Conservation (phyloP, 2,888 invertebrate genomes). For the Sesamia inferens region DNA sequence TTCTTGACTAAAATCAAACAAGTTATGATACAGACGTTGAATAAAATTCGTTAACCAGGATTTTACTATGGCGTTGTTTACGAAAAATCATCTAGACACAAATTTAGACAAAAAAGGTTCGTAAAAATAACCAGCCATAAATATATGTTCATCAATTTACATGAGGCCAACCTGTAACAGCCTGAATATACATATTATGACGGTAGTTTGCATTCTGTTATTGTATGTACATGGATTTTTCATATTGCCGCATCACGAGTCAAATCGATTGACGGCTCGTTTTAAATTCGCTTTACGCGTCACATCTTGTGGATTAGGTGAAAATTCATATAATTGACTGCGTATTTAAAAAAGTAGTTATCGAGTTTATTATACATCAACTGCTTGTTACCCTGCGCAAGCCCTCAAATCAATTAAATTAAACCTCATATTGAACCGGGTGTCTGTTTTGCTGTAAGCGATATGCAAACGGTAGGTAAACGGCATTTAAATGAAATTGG, state of each 20-base stretch:
- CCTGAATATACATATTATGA: conserved; percentile 24
- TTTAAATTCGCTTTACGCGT: conserved; percentile 58
- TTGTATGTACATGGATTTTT: conserved; percentile 44
- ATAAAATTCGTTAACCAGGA: neutral
- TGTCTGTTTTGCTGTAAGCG: neutral
- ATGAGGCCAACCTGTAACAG: neutral
- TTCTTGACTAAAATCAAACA: neutral
- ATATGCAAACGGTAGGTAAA: neutral
- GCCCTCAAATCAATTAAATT: conserved; percentile 23
- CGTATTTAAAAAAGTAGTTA: too few relatives aligned
- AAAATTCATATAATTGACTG: conserved; percentile 8
- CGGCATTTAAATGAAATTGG: conserved; percentile 24
- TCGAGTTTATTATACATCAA: neutral
- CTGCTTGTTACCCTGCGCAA: neutral
- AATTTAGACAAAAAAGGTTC: conserved; percentile 1
- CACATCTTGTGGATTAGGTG: conserved; percentile 36
- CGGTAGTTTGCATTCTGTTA: conserved; percentile 18
- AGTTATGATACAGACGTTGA: neutral
- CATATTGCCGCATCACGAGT: conserved; percentile 54
- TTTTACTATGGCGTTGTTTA: too few relatives aligned
- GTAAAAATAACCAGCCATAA: neutral
- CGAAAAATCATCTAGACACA: neutral
- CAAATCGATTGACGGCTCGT: conserved; percentile 61
- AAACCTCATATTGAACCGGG: neutral
- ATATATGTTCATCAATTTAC: neutral